Percentiles rank a stretch among this genome's conserved stretches.
These are phyloP conservation scores for Epizoanthus ramosus DNA, from an alignment of 92 coral and sea anemone genomes.

Conservation along the genomic window DNA sequence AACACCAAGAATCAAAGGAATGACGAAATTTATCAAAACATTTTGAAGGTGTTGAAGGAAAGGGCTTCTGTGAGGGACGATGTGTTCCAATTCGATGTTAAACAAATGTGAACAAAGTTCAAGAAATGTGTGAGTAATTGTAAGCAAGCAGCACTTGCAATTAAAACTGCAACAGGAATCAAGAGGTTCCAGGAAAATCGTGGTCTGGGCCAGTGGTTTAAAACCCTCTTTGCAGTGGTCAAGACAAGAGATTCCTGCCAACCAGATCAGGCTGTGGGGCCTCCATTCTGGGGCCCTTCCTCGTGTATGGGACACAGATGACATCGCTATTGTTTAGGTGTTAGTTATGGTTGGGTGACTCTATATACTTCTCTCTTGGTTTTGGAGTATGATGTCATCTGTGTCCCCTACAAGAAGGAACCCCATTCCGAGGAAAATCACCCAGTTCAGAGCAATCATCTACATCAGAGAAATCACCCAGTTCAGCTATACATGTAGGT, in stretches of 20 bases:
- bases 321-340: too few relatives aligned
- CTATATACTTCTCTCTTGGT: too few relatives aligned
- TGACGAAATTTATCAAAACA: conserved; percentile 26
- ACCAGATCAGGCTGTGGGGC: conserved; percentile 42
- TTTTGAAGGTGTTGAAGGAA: conserved; percentile 37
- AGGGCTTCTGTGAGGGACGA: conserved; percentile 37
- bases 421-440: conserved; percentile 21
- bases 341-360: too few relatives aligned
- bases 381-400: too few relatives aligned
- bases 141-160: conserved; percentile 37
- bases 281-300: too few relatives aligned
- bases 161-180: conserved; percentile 41
- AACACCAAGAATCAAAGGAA: too few relatives aligned
- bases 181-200: conserved; percentile 41
- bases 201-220: conserved; percentile 42
- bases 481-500: neutral
- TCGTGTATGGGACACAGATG: too few relatives aligned
- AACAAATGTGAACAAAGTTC: conserved; percentile 48
- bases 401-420: too few relatives aligned
- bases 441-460: conserved; percentile 26
- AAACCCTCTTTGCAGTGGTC: conserved; percentile 26
- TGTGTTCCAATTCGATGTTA: conserved; percentile 34
- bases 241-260: conserved; percentile 47
- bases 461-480: conserved; percentile 25
- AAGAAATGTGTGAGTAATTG: conserved; percentile 35